These are phyloP conservation scores for Pocillopora damicornis DNA, from an alignment of 64 coral and sea anemone species.

Conservation along the genomic window DNA sequence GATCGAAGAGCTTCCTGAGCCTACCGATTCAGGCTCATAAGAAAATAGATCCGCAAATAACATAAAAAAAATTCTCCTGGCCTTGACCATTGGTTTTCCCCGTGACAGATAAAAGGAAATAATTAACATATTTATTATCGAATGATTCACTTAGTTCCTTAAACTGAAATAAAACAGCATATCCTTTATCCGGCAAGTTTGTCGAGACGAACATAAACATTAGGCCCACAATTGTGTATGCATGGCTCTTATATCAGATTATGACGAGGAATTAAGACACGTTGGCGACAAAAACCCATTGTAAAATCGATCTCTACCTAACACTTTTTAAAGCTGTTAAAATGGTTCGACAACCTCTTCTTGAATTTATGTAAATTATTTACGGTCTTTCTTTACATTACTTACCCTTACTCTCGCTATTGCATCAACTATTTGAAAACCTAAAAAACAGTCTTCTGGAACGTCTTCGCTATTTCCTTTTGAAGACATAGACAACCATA, in stretches of 20 bases:
- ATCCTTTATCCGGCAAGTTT: conserved; percentile 2
- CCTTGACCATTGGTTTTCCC: background rate
- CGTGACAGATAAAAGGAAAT: background rate
- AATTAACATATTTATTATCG: background rate
- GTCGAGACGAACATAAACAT: background rate
- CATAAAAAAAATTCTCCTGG: background rate
- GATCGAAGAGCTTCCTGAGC: no score
- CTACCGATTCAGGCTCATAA: background rate
- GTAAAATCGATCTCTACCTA: background rate
- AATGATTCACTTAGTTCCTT: background rate
- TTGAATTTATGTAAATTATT: background rate
- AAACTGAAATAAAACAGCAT: background rate
- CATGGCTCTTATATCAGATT: background rate
- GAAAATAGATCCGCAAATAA: background rate
- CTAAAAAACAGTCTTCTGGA: background rate
- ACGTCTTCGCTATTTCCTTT: background rate
- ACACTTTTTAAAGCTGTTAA: background rate
- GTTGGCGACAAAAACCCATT: background rate
- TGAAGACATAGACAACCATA: no score
- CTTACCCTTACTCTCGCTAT: background rate
- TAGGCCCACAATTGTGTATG: background rate
- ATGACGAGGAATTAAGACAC: background rate
- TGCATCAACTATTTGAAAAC: background rate
- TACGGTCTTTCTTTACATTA: background rate
- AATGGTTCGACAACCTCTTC: background rate